Conservation (phyloP, 2,888 invertebrate species). For the Psylliodes chrysocephalus region DNA sequence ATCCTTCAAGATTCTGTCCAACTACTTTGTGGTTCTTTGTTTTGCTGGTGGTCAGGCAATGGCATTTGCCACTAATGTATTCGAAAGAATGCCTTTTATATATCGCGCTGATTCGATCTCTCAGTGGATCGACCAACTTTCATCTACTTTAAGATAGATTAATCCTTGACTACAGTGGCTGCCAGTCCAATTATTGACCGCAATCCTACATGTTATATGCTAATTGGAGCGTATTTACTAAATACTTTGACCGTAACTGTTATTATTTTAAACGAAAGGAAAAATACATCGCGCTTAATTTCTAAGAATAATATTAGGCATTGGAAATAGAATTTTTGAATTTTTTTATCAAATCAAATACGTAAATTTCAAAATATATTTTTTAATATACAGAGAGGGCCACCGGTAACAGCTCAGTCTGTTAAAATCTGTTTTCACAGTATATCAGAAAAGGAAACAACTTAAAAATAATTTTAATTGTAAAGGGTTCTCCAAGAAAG, state of each 20-base stretch:
- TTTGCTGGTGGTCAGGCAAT: neutral
- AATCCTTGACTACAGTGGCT: slow-evolving; percentile 36
- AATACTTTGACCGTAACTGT: slow-evolving; percentile 27
- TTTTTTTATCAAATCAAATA: too few species aligned
- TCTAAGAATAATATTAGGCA: too few species aligned
- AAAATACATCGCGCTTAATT: neutral
- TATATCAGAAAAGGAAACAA: too few species aligned
- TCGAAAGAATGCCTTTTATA: slow-evolving; percentile 36
- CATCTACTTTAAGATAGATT: slow-evolving; percentile 29
- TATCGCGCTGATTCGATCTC: slow-evolving; percentile 38
- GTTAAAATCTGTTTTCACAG: too few species aligned
- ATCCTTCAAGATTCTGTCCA: neutral
- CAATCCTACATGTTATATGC: slow-evolving; percentile 41
- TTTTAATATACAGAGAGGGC: too few species aligned
- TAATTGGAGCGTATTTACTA: slow-evolving; percentile 34
- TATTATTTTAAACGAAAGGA: slow-evolving; percentile 5
- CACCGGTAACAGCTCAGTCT: too few species aligned
- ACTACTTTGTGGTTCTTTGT: neutral
- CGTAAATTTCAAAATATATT: too few species aligned
- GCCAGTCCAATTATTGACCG: slow-evolving; percentile 39
- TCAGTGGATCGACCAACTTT: slow-evolving; percentile 41
- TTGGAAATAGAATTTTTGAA: too few species aligned
- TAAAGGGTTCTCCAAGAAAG: too few species aligned
- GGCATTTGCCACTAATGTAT: slow-evolving; percentile 33
- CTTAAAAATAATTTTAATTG: too few species aligned